Percentiles rank a stretch among this genome's conserved stretches.
Evolutionary conservation across 2,888 invertebrate genomes (phyloP).

Genomic region (Stenodema calcarata): DNA sequence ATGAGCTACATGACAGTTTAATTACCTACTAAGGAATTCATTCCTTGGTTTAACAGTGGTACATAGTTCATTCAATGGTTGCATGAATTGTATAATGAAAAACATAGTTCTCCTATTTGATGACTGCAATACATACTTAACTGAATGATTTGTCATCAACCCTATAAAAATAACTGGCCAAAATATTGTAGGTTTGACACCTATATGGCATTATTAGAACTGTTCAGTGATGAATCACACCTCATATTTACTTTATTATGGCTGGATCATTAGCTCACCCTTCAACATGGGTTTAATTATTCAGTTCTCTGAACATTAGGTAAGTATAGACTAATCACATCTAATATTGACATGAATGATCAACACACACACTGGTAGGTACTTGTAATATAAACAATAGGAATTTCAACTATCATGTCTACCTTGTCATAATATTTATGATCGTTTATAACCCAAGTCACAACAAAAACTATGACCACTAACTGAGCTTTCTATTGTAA

Average conservation of each 20-base stretch:
- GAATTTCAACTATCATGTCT: neutral
- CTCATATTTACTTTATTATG: neutral
- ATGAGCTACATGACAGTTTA: neutral
- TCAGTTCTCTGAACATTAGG: neutral
- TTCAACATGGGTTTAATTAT: neutral
- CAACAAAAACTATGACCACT: no score
- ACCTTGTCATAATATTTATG: neutral
- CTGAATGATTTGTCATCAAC: neutral
- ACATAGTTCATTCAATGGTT: neutral
- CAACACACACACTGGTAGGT: no score
- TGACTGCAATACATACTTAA: neutral
- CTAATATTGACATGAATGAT: neutral
- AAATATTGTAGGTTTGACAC: neutral
- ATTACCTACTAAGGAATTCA: neutral
- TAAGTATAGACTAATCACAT: no score
- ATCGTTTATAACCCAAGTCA: no score
- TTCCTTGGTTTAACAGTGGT: neutral
- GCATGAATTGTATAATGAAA: neutral
- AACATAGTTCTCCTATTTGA: neutral
- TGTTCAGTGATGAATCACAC: no score
- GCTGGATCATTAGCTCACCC: neutral
- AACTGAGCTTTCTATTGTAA: neutral
- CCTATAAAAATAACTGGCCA: neutral
- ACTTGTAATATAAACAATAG: neutral
- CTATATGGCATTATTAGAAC: neutral